Percentiles rank a stretch among this genome's conserved stretches.
Evolutionary conservation across 2,888 invertebrate genomes (phyloP).

Genomic region (Cerceris rybyensis): DNA sequence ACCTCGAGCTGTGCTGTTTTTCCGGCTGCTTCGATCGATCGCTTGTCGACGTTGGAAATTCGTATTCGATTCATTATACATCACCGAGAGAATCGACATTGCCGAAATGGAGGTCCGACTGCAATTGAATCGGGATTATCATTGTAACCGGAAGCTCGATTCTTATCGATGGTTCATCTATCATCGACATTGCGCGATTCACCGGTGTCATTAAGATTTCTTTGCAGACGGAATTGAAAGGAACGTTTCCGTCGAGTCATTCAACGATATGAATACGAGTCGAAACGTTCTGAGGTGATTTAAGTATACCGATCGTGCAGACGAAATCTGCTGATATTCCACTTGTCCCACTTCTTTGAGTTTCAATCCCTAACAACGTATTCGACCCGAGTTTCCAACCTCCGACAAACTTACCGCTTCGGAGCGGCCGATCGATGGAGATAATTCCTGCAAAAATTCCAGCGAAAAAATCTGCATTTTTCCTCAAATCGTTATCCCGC

Average conservation of each 20-base stretch:
- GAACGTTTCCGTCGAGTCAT: conserved; percentile 20
- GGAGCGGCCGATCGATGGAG: too few species aligned
- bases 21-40: not conserved
- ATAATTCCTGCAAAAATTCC: too few species aligned
- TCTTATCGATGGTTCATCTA: conserved; percentile 22
- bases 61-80: not conserved
- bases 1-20: not conserved
- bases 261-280: conserved; percentile 16
- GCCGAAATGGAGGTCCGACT: conserved; percentile 9
- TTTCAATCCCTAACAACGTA: too few species aligned
- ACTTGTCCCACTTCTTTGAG: too few species aligned
- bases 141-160: conserved; percentile 26
- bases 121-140: conserved; percentile 14
- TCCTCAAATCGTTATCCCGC: not conserved
- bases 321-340: too few species aligned
- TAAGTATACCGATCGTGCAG: conserved; percentile 14
- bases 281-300: conserved; percentile 13
- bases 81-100: not conserved
- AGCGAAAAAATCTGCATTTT: too few species aligned
- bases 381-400: too few species aligned
- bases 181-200: conserved; percentile 8
- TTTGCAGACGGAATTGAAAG: conserved; percentile 4
- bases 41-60: too few species aligned
- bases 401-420: too few species aligned
- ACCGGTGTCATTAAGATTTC: conserved; percentile 15